Conservation (phyloP, 2,888 invertebrate species). For the Lithodes maja region DNA sequence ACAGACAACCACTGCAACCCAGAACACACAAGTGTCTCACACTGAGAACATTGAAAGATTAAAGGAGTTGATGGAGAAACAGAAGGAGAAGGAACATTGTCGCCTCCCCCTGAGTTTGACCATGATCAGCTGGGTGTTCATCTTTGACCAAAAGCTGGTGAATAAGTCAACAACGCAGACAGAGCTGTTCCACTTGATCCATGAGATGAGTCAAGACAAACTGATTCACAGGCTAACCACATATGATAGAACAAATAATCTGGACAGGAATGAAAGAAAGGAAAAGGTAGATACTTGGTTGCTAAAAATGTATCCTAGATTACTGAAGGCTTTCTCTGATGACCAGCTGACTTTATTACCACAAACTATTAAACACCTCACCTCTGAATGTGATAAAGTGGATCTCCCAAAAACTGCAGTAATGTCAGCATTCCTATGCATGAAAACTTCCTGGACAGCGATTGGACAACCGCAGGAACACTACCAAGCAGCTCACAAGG, state of each 20-base stretch:
- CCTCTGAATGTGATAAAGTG: background rate
- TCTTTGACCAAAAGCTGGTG: no score
- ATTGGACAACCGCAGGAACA: no score
- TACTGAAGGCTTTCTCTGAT: background rate
- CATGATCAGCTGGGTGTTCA: background rate
- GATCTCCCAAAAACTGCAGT: slow-evolving; percentile 7
- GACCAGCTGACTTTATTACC: background rate
- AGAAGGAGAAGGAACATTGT: background rate
- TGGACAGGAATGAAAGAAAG: background rate
- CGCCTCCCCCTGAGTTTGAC: slow-evolving; percentile 10
- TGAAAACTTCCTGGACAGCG: slow-evolving; percentile 8
- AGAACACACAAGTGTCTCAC: no score
- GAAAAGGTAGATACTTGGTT: background rate
- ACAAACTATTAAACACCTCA: background rate
- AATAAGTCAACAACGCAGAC: slow-evolving; percentile 1
- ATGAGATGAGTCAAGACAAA: slow-evolving; percentile 4
- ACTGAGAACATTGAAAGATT: no score
- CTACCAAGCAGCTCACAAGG: no score
- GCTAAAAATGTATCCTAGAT: background rate
- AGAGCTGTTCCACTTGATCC: background rate
- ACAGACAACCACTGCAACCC: no score
- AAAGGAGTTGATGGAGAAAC: no score
- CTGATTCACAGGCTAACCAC: background rate
- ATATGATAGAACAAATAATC: background rate
- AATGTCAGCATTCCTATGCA: slow-evolving; percentile 7